A percentile compares a stretch with the other conserved stretches of the same genome.
Evolutionary conservation across 2,113 vertebrate genomes (phyloP).

Genomic region (Ginglymostoma cirratum): DNA sequence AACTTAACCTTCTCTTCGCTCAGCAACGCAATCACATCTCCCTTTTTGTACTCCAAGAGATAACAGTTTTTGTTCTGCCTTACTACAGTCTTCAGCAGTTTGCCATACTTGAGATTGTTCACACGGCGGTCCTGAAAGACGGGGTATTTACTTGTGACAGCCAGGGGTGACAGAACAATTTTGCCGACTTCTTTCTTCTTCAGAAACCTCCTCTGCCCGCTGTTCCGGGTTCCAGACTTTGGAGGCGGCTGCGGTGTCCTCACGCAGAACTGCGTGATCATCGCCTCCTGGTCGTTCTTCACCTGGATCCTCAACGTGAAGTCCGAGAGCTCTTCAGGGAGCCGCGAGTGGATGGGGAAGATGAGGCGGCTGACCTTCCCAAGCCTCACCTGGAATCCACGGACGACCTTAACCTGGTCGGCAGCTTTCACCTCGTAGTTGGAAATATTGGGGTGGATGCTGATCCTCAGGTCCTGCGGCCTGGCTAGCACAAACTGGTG

Average conservation of each 20-base stretch:
- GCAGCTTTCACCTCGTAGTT: conserved; percentile 74
- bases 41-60: conserved; percentile 89
- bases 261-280: conserved; percentile 87
- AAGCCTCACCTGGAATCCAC: conserved; percentile 88
- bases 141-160: conserved; percentile 73
- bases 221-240: conserved; percentile 68
- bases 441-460: conserved; percentile 88
- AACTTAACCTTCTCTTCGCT: conserved; percentile 87
- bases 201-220: conserved; percentile 76
- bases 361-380: conserved; percentile 84
- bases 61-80: conserved; percentile 88
- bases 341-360: conserved; percentile 72
- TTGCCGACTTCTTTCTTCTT: conserved; percentile 95
- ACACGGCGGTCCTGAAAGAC: conserved; percentile 81
- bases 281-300: conserved; percentile 73
- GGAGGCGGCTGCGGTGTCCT: conserved; percentile 82
- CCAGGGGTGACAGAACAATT: conserved; percentile 80
- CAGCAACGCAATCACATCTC: conserved; percentile 76
- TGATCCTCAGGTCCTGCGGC: conserved; percentile 81
- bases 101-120: conserved; percentile 79
- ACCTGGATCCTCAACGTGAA: conserved; percentile 85
- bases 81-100: conserved; percentile 85
- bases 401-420: conserved; percentile 69
- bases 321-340: conserved; percentile 69
- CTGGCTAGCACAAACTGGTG: conserved; percentile 77